Conservation (phyloP, 2,113 vertebrate species). For the Rhinolophus sinicus region DNA sequence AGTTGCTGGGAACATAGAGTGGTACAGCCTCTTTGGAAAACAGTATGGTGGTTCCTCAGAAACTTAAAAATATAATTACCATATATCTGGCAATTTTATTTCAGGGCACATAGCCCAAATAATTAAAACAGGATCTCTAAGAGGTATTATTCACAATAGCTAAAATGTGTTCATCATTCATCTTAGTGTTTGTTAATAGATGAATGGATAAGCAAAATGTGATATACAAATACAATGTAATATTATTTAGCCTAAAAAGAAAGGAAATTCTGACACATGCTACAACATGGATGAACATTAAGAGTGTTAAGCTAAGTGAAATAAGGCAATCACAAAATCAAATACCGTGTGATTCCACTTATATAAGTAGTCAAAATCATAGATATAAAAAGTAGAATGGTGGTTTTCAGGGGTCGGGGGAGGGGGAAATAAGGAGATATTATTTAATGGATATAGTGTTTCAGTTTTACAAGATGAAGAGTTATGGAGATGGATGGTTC, state of each 20-base stretch:
- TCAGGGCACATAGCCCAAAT: not conserved
- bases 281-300: not conserved
- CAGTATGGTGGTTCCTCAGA: not conserved
- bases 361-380: not conserved
- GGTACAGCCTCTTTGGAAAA: not conserved
- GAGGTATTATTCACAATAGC: not conserved
- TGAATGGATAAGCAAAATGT: not conserved
- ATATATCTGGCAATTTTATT: not conserved
- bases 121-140: not conserved
- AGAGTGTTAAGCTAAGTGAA: not conserved
- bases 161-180: not conserved
- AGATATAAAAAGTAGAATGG: not conserved
- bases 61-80: not conserved
- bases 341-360: not conserved
- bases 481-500: not conserved
- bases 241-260: not conserved
- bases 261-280: not conserved
- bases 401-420: not conserved
- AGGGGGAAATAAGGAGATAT: not conserved
- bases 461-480: not conserved
- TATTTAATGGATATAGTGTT: not conserved
- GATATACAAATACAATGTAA: not conserved
- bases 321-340: not conserved
- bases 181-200: not conserved
- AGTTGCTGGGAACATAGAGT: not conserved